These are phyloP conservation scores for Epizoanthus ramosus DNA, from an alignment of 92 coral and sea anemone genomes.

Conservation along the genomic window DNA sequence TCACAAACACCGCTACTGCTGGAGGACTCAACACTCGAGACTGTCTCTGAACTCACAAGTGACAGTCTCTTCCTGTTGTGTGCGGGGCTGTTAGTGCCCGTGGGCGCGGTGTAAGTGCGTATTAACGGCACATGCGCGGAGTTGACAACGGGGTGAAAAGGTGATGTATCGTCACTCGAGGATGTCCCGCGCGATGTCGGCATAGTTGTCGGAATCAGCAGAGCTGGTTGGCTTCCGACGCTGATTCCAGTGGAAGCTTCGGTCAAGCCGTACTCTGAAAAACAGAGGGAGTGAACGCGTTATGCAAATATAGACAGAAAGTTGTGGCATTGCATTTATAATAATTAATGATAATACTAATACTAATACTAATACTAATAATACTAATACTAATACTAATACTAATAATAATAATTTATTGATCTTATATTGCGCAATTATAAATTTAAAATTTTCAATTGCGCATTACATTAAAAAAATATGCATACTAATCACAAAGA, in stretches of 20 bases:
- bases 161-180: conserved; percentile 66
- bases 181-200: conserved; percentile 50
- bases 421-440: too few relatives aligned
- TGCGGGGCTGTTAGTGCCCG: conserved; percentile 58
- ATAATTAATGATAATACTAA: too few relatives aligned
- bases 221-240: conserved; percentile 96
- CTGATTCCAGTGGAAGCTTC: conserved; percentile 99
- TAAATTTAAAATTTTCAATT: too few relatives aligned
- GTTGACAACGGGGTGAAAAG: conserved; percentile 64
- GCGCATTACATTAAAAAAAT: too few relatives aligned
- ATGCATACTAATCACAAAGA: too few relatives aligned
- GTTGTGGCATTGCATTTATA: too few relatives aligned
- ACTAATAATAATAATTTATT: too few relatives aligned
- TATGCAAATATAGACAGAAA: neutral
- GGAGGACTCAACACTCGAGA: conserved; percentile 67
- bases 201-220: conserved; percentile 84
- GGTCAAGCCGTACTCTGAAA: conserved; percentile 92
- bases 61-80: conserved; percentile 69
- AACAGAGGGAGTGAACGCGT: neutral
- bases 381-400: too few relatives aligned
- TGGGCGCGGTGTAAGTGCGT: conserved; percentile 56
- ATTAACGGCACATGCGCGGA: conserved; percentile 50
- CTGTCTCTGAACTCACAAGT: conserved; percentile 68
- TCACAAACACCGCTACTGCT: conserved; percentile 83
- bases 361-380: too few relatives aligned